Evolutionary conservation across 2,797 vertebrate genomes (phyloP).

Genomic region (Todus mexicanus): DNA sequence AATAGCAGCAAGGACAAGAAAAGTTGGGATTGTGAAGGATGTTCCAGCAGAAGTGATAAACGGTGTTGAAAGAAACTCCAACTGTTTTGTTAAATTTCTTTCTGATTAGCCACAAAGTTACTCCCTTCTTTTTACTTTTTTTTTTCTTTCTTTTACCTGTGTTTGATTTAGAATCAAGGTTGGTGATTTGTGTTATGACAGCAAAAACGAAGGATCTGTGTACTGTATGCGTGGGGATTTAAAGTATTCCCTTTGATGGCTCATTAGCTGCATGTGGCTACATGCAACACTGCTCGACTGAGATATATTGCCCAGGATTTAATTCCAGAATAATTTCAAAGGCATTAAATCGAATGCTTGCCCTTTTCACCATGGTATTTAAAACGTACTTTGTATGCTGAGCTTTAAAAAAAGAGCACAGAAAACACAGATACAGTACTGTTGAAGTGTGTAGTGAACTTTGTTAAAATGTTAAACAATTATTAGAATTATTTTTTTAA

Average conservation of each 20-base stretch:
- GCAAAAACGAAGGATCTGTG: constrained; percentile 30
- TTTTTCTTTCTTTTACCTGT: background rate
- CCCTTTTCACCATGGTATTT: constrained; percentile 50
- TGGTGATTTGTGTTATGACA: constrained; percentile 23
- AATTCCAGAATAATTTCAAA: constrained; percentile 65
- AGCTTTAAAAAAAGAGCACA: constrained; percentile 8
- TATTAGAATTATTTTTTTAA: background rate
- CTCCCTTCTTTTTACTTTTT: background rate
- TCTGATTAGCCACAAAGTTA: background rate
- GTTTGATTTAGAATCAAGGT: constrained; percentile 43
- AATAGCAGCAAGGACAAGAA: background rate
- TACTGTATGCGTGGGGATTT: constrained; percentile 11
- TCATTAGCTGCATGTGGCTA: constrained; percentile 36
- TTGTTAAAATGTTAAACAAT: constrained; percentile 45
- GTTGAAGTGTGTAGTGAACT: background rate
- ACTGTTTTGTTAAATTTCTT: constrained; percentile 2
- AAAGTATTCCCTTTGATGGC: constrained; percentile 28
- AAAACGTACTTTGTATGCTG: constrained; percentile 41
- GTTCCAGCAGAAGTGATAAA: constrained; percentile 52
- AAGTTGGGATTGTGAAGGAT: background rate
- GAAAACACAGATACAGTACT: constrained; percentile 27
- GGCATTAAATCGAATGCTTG: constrained; percentile 31
- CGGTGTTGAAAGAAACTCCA: constrained; percentile 25
- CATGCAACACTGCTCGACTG: constrained; percentile 21
- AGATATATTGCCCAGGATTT: constrained; percentile 36